Percentiles rank a stretch among this genome's conserved stretches.
phyloP scores from a whole-genome alignment of 2,888 invertebrate species.

The Oegoconia quadripuncta region DNA sequence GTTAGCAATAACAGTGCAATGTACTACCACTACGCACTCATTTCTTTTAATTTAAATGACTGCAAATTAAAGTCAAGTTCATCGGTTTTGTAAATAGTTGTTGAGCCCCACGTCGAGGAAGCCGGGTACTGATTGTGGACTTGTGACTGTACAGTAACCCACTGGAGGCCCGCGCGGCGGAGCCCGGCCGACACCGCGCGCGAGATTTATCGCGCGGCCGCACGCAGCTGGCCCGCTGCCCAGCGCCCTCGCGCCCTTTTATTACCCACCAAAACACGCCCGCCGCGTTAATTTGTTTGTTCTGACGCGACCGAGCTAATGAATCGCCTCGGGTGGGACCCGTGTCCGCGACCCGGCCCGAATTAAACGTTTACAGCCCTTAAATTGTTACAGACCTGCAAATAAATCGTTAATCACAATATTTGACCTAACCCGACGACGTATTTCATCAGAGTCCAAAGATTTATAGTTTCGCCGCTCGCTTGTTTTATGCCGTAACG shows the following conservation, averaged over 20 bases:
- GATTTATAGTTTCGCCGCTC: conserved; percentile 21
- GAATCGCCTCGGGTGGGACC: conserved; percentile 72
- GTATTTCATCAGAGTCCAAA: conserved; percentile 12
- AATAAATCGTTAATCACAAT: conserved; percentile 70
- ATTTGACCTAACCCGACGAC: conserved; percentile 35
- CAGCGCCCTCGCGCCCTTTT: conserved; percentile 71
- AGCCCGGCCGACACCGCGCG: conserved; percentile 13
- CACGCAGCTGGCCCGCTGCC: conserved; percentile 68
- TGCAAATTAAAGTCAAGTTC: not conserved
- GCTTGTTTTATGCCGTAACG: conserved; percentile 4
- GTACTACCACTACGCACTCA: not conserved
- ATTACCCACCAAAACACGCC: conserved; percentile 72
- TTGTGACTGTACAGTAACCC: not conserved
- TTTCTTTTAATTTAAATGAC: not conserved
- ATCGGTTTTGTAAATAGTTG: not conserved
- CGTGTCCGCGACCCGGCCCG: conserved; percentile 57
- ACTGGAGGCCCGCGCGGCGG: not conserved
- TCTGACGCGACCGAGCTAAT: conserved; percentile 73
- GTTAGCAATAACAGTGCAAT: conserved; percentile 5
- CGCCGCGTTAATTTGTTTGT: conserved; percentile 77
- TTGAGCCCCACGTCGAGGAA: not conserved
- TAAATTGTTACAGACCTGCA: conserved; percentile 59
- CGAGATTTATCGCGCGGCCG: conserved; percentile 61
- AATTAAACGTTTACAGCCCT: conserved; percentile 68
- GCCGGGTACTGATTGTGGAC: not conserved